A percentile compares a stretch with the other conserved stretches of the same genome.
phyloP scores from a whole-genome alignment of 2,797 vertebrate species.

The Alectoris magna region DNA sequence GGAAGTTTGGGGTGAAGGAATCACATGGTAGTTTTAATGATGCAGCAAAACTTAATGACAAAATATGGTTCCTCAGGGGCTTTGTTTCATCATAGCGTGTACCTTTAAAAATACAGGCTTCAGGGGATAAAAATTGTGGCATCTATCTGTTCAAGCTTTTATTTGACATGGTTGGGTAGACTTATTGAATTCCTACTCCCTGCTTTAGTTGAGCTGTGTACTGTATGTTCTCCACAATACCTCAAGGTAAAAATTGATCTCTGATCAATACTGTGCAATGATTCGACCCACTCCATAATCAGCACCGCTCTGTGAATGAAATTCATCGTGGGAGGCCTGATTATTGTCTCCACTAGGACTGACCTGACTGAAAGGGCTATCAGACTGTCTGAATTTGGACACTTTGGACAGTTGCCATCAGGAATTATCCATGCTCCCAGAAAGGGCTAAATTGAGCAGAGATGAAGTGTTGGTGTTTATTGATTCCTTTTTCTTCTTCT shows the following conservation, averaged over 20 bases:
- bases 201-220: slow-evolving; percentile 19
- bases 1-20: not conserved
- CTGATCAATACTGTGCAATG: slow-evolving; percentile 49
- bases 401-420: slow-evolving; percentile 55
- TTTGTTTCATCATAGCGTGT: not conserved
- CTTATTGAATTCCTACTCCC: slow-evolving; percentile 59
- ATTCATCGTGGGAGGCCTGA: slow-evolving; percentile 46
- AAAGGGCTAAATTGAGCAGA: slow-evolving; percentile 70
- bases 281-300: slow-evolving; percentile 44
- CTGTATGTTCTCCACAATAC: slow-evolving; percentile 27
- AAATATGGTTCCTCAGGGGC: not conserved
- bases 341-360: slow-evolving; percentile 56
- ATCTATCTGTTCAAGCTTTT: slow-evolving; percentile 22
- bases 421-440: slow-evolving; percentile 67
- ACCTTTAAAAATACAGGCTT: slow-evolving; percentile 17
- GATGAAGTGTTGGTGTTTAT: slow-evolving; percentile 62
- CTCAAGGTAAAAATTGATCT: slow-evolving; percentile 76
- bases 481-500: slow-evolving; percentile 20
- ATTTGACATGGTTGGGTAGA: slow-evolving; percentile 60
- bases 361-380: slow-evolving; percentile 70
- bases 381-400: slow-evolving; percentile 65
- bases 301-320: slow-evolving; percentile 47
- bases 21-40: not conserved
- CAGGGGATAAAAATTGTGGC: not conserved
- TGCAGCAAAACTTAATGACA: not conserved